Evolutionary conservation across 2,113 vertebrate genomes (phyloP).

Genomic region (Macquaria ambigua): DNA sequence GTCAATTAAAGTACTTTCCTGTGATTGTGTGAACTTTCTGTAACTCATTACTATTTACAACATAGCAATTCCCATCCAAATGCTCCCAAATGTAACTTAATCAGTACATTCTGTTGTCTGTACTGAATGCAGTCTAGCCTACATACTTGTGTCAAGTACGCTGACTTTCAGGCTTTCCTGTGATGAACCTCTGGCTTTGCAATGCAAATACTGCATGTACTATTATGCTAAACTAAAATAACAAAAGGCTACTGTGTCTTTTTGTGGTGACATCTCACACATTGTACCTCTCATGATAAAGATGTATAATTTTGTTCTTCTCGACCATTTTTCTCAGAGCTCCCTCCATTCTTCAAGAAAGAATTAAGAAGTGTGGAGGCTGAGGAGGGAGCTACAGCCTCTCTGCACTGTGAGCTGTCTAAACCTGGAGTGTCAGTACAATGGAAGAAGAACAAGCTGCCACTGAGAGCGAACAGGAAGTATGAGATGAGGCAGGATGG

Average conservation of each 20-base stretch:
- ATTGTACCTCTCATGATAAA: neutral
- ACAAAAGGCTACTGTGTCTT: neutral
- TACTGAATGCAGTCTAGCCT: neutral
- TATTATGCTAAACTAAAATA: neutral
- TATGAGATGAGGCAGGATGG: conserved; percentile 81
- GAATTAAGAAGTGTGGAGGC: conserved; percentile 52
- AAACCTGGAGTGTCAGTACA: conserved; percentile 69
- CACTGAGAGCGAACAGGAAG: conserved; percentile 75
- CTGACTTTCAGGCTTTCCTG: neutral
- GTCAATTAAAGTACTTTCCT: neutral
- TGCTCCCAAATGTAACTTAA: conserved; percentile 3
- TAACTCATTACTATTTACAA: neutral
- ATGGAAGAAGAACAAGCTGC: conserved; percentile 74
- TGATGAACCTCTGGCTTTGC: neutral
- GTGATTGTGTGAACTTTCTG: neutral
- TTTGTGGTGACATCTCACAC: neutral
- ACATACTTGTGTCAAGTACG: neutral
- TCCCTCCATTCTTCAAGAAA: conserved; percentile 61
- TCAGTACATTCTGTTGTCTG: conserved; percentile 80
- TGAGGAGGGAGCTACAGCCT: conserved; percentile 52
- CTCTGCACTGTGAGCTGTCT: conserved; percentile 75
- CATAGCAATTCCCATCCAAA: neutral
- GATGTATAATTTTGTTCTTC: neutral
- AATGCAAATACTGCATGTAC: conserved; percentile 1
- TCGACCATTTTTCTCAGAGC: conserved; percentile 38